Evolutionary conservation across 2,113 vertebrate genomes (phyloP).

Genomic region (Leucosticte australis): DNA sequence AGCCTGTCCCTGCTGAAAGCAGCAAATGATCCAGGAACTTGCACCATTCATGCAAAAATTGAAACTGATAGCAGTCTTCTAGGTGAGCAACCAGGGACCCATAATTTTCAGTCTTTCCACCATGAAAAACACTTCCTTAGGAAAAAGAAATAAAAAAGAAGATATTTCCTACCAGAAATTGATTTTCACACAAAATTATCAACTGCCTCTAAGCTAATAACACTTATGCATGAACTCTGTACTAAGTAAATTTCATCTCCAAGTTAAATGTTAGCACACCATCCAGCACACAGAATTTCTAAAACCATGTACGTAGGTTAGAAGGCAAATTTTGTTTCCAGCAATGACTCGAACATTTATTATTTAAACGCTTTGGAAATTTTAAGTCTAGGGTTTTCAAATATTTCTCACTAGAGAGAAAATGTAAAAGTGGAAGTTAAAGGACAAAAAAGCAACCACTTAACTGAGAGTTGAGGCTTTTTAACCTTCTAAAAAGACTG

Average conservation of each 20-base stretch:
- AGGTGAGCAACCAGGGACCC: not conserved
- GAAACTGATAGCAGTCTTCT: slow-evolving; percentile 17
- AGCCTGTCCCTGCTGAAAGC: slow-evolving; percentile 27
- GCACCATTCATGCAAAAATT: slow-evolving; percentile 12
- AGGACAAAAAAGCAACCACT: not conserved
- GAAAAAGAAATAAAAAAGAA: not conserved
- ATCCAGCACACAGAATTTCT: not conserved
- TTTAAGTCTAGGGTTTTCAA: not conserved
- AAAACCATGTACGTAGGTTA: not conserved
- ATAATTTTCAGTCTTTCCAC: not conserved
- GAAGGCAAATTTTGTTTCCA: not conserved
- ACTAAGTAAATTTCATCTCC: not conserved
- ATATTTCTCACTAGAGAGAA: not conserved
- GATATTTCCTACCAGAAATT: not conserved
- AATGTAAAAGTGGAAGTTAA: not conserved
- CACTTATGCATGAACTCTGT: not conserved
- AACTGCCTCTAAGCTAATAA: not conserved
- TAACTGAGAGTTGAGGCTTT: not conserved
- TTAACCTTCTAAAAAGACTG: not conserved
- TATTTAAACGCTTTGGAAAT: not conserved
- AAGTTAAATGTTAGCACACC: not conserved
- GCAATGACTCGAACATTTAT: not conserved
- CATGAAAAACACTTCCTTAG: not conserved
- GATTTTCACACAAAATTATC: not conserved
- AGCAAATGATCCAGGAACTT: slow-evolving; percentile 32